Evolutionary conservation across 2,888 invertebrate species (phyloP), one percentile per base, ranked within the genome.

Genomic region (Schizotus pectinicornis): DNA sequence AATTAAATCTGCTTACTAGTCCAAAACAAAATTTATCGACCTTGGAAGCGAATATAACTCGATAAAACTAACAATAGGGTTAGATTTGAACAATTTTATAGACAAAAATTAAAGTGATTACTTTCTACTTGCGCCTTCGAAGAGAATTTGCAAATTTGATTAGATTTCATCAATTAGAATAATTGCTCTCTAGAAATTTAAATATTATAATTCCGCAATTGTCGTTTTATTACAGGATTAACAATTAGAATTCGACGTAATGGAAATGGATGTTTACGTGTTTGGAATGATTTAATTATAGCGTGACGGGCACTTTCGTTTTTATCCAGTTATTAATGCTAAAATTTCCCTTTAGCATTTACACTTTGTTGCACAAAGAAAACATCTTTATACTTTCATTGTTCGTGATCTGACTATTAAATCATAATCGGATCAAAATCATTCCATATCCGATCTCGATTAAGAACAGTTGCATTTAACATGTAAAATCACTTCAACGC

Each of bases 241-340:
- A 22, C 22, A 22, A 22, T 22, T 22, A 22, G 5, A 22, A 22
- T 3, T 22, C 22, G 22, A 22, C 22, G 22, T 5, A 41, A 22
- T 41, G n/a, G 14, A 13, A 41, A 14, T 7, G 32, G n/a, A 22
- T 32, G 12, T n/a, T 11, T 11, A 42, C 11, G 12, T 12, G 32
- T 7, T 42, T 9, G 11, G 31, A 42, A 42, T 11, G 11, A 42
- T 42, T 42, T 42, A 42, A 42, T 42, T 42, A 41, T 22, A 31
- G 42, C 42, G 31, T 42, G 42, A 42, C 42, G 31, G 6, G 12
- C 22, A 42, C 42, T 42, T 42, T 42, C 42, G 32, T 42, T 42
- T 42, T 41, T 41, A 32, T 41, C 22, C 41, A 32, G 32, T 42
- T 42, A 12, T 42, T 32, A 42, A 41, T 14, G 30, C 13, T 39